phyloP scores from a whole-genome alignment of 2,888 invertebrate genomes.

The Perdita meconis region DNA sequence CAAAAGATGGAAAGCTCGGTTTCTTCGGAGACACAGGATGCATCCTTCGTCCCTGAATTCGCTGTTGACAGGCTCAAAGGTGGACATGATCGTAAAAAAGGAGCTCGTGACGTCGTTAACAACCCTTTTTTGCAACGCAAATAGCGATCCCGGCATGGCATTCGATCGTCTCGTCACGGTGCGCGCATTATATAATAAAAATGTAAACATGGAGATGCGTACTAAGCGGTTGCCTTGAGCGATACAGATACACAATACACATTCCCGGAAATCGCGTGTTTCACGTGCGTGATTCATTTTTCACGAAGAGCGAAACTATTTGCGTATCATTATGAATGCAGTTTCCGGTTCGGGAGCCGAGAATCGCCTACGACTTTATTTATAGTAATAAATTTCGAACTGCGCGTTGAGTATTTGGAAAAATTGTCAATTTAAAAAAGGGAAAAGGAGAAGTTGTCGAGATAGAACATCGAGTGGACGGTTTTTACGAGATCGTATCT shows the following conservation, averaged over 20 bases:
- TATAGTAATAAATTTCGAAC: too few species aligned
- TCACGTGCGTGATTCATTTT: slow-evolving; percentile 37
- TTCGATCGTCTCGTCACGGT: slow-evolving; percentile 16
- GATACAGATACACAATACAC: slow-evolving; percentile 9
- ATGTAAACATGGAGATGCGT: slow-evolving; percentile 24
- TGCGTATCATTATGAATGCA: slow-evolving; percentile 36
- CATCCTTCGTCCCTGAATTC: slow-evolving; percentile 10
- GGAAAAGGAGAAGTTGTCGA: too few species aligned
- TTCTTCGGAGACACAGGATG: slow-evolving; percentile 12
- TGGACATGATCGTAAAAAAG: background rate
- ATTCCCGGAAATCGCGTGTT: slow-evolving; percentile 20
- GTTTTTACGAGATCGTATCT: too few species aligned
- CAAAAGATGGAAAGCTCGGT: slow-evolving; percentile 16
- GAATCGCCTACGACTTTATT: background rate
- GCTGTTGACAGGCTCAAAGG: background rate
- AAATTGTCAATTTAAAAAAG: too few species aligned
- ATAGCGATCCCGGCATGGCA: slow-evolving; percentile 10
- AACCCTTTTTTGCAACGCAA: slow-evolving; percentile 4
- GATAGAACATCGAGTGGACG: too few species aligned
- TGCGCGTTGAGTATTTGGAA: too few species aligned
- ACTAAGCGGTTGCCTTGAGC: slow-evolving; percentile 47
- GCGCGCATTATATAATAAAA: slow-evolving; percentile 42
- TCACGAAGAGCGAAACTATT: slow-evolving; percentile 19
- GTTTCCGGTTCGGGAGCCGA: slow-evolving; percentile 7
- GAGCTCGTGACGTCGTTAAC: slow-evolving; percentile 11